Evolutionary conservation across 2,888 invertebrate genomes (phyloP).

Genomic region (Empis livida): DNA sequence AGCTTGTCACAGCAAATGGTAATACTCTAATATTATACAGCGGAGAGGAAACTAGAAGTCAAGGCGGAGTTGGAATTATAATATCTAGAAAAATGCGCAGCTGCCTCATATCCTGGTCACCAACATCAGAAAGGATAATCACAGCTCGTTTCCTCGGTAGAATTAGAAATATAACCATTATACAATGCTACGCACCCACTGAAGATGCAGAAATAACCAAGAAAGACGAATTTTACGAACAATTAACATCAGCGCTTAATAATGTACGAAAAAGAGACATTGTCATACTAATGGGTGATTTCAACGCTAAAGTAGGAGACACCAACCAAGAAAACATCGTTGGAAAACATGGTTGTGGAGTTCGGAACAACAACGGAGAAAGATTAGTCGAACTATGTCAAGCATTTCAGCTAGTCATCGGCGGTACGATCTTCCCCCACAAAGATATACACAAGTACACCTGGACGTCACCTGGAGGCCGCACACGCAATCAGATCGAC

Average conservation of each 20-base stretch:
- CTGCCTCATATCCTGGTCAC: too few relatives aligned
- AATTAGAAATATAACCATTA: too few relatives aligned
- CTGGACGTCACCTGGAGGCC: not conserved
- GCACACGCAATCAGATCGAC: not conserved
- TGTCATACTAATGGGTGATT: not conserved
- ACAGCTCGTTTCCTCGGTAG: too few relatives aligned
- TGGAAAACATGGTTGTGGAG: not conserved
- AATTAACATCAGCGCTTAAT: not conserved
- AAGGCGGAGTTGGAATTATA: too few relatives aligned
- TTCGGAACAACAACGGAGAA: not conserved
- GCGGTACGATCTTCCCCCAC: slow-evolving; percentile 1
- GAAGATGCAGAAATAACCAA: too few relatives aligned
- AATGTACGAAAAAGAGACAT: not conserved
- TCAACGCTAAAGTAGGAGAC: not conserved
- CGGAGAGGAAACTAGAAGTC: too few relatives aligned
- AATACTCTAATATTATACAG: too few relatives aligned
- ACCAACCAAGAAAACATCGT: not conserved
- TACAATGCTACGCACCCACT: too few relatives aligned
- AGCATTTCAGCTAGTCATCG: not conserved
- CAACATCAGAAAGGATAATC: too few relatives aligned
- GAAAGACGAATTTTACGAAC: not conserved
- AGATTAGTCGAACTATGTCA: not conserved
- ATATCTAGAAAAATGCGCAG: too few relatives aligned
- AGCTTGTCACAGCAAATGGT: too few relatives aligned
- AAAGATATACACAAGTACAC: slow-evolving; percentile 3